Percentiles rank a stretch among this genome's conserved stretches.
Conservation (phyloP, 2,888 invertebrate genomes). For the Amphipyra berbera region DNA sequence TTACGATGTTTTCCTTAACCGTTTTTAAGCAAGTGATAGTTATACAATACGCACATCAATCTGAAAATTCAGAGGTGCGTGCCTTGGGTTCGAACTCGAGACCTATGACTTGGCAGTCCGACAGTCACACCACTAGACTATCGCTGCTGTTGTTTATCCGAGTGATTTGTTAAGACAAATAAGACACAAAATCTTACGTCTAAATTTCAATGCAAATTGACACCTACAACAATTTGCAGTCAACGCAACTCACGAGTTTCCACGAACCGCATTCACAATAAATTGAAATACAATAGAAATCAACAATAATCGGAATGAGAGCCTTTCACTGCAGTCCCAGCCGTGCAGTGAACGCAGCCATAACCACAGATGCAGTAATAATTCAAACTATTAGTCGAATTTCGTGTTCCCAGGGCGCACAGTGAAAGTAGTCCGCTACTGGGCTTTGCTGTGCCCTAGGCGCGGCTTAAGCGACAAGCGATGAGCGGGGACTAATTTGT, state of each 20-base stretch:
- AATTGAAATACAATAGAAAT: conserved; percentile 62
- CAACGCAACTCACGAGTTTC: conserved; percentile 8
- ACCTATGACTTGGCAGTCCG: no score
- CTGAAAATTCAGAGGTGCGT: no score
- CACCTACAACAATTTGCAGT: background rate
- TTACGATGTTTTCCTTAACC: no score
- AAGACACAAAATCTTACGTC: no score
- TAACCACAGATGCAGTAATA: conserved; percentile 74
- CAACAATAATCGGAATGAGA: conserved; percentile 53
- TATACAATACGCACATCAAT: no score
- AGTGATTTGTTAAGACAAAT: no score
- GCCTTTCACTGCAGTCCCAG: conserved; percentile 72
- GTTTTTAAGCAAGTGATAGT: no score
- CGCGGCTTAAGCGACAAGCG: conserved; percentile 52
- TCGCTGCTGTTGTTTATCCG: no score
- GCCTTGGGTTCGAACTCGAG: no score
- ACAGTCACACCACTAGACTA: no score
- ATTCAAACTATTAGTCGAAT: conserved; percentile 88
- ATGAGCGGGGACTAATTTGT: conserved; percentile 21
- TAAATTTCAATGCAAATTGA: conserved; percentile 12
- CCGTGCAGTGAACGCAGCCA: conserved; percentile 61
- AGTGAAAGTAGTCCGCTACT: conserved; percentile 88
- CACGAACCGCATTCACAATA: conserved; percentile 31
- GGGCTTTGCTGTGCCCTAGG: conserved; percentile 77
- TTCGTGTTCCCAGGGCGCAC: conserved; percentile 82